Evolutionary conservation across 2,888 invertebrate genomes (phyloP), one percentile per base, ranked within the genome.

Genomic region (Nysson spinosus): DNA sequence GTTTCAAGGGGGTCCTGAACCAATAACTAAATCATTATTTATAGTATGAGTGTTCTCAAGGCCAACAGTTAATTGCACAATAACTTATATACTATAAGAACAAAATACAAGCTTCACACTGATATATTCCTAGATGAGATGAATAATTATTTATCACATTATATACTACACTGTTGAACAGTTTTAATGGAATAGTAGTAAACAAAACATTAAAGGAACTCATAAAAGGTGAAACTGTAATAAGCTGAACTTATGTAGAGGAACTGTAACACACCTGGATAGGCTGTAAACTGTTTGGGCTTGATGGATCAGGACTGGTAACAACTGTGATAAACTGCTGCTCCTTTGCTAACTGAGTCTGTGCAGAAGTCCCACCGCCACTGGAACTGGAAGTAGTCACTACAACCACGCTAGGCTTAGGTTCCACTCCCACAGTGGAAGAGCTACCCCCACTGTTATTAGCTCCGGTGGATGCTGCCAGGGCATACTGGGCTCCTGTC

Each of bases 1-100:
- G 89, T 89, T 80, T 90, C 90, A 72, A 90, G 83, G 32, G 89
- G 70, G 77, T 87, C 87, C 75, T 87, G 87, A 39, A 87, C 87
- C 66, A 87, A 80, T 44, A 87, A 78, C 87, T 87, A 75, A 56
- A 76, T 69, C 61, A 78, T 78, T 72, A 71, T 75, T 73, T 55
- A 70, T 76, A 73, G 72, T 75, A 80, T 75, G 70, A 75, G 22
- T 80, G 78, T 72, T 49, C 79, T 78, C 42, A 40, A 54, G 61
- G 42, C 63, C 72, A 67, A 65, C 22, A 1, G 47, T 24, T 40
- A 34, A 11, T 32, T 57, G 57, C 61, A 62, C 20, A 66, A 37
- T 22, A 46, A 37, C 35, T 42, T 28, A 24, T 42, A 20, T 28
- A 11, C 42, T n/a, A 22, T 12, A 16, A 39, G 0, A 32, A 7